phyloP scores from a whole-genome alignment of 2,113 vertebrate species.

The Hippocampus barbouri region DNA sequence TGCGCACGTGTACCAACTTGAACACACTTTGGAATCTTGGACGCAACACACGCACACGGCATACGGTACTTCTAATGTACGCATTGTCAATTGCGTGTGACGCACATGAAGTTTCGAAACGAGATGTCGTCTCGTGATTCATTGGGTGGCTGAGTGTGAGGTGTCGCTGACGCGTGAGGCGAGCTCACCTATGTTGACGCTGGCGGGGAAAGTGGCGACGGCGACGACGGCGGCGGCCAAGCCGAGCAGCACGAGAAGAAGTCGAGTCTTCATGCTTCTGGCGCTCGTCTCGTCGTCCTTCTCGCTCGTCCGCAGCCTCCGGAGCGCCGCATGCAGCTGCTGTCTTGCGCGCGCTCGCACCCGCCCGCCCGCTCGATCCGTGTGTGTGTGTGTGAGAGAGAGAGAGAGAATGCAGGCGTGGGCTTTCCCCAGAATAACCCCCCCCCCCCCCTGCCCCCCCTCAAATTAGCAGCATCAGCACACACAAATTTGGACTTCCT shows the following conservation, averaged over 20 bases:
- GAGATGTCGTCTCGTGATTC: too few species aligned
- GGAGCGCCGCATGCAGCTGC: background rate
- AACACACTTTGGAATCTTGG: background rate
- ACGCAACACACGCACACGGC: background rate
- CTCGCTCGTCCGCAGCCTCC: background rate
- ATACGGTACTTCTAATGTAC: too few species aligned
- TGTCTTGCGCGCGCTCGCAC: background rate
- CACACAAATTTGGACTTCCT: background rate
- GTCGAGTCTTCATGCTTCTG: background rate
- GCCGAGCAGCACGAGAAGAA: background rate
- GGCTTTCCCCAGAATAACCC: background rate
- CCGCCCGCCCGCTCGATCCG: too few species aligned
- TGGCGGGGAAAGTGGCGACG: background rate
- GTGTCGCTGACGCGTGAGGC: background rate
- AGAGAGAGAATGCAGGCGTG: background rate
- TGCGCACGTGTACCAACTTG: background rate
- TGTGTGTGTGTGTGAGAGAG: background rate
- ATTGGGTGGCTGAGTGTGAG: background rate
- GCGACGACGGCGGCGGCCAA: background rate
- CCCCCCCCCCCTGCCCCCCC: background rate
- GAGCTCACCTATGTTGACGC: slow-evolving; percentile 9
- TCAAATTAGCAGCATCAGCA: slow-evolving; percentile 1
- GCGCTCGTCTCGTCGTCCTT: background rate
- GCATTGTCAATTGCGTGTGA: too few species aligned
- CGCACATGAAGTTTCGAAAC: too few species aligned